Conservation (phyloP, 2,797 vertebrate genomes). For the Muraenolepis orangiensis region DNA sequence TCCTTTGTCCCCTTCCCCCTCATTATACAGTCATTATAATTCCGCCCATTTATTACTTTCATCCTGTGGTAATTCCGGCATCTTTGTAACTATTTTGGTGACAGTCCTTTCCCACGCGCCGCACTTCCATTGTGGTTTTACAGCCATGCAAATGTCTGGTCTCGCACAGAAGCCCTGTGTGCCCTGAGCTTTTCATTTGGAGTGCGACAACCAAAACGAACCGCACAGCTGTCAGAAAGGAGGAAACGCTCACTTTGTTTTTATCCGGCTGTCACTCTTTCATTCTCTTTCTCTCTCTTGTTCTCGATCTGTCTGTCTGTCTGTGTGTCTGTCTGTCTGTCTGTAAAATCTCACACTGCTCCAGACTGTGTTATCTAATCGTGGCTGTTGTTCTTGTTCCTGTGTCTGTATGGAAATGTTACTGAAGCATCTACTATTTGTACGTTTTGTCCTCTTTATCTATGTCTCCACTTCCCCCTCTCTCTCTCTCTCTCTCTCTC, state of each 20-base stretch:
- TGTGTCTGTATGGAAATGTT: no score
- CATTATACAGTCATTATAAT: constrained; percentile 47
- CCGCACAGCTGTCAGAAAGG: background rate
- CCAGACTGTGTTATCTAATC: no score
- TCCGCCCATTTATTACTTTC: constrained; percentile 30
- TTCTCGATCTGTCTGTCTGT: background rate
- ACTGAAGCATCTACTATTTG: no score
- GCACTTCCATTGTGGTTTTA: background rate
- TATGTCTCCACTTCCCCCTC: no score
- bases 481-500: no score
- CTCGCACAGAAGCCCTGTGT: background rate
- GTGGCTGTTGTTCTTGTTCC: no score
- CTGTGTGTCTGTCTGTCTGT: no score
- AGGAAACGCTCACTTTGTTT: background rate
- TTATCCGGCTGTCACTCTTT: background rate
- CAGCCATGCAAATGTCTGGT: background rate
- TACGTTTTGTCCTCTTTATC: no score
- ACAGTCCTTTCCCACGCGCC: background rate
- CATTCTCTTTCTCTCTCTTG: background rate
- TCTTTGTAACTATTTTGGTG: constrained; percentile 13
- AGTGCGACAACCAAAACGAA: background rate
- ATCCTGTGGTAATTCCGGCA: constrained; percentile 2
- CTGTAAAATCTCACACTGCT: no score
- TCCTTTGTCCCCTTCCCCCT: constrained; percentile 30
- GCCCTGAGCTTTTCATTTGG: background rate